Evolutionary conservation across 2,113 vertebrate genomes (phyloP).

Genomic region (Erinaceus europaeus): DNA sequence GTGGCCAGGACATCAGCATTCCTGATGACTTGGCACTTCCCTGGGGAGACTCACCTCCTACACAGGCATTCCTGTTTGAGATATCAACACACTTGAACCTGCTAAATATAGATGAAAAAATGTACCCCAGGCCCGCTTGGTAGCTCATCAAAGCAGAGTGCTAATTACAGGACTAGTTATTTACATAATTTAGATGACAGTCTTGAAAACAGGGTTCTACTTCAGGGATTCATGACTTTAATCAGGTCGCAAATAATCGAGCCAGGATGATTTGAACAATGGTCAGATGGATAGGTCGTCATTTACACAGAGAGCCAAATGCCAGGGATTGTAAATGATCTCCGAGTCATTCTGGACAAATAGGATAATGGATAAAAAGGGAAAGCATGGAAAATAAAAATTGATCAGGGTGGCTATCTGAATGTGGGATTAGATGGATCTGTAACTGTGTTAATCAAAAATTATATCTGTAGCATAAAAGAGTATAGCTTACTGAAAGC

Average conservation of each 20-base stretch:
- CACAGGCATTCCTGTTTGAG: not conserved
- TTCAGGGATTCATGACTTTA: conserved; percentile 63
- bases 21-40: not conserved
- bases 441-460: conserved; percentile 46
- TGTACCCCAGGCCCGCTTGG: conserved; percentile 26
- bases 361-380: conserved; percentile 37
- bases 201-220: conserved; percentile 69
- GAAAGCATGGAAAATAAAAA: conserved; percentile 37
- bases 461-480: conserved; percentile 42
- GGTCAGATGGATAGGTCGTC: conserved; percentile 58
- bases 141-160: conserved; percentile 69
- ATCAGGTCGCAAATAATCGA: conserved; percentile 66
- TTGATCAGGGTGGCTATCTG: conserved; percentile 33
- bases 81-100: not conserved
- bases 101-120: conserved; percentile 64
- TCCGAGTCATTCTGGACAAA: not conserved
- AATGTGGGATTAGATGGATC: conserved; percentile 39
- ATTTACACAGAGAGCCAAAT: not conserved
- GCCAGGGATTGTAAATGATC: too few species aligned
- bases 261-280: conserved; percentile 58
- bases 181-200: conserved; percentile 69
- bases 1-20: not conserved
- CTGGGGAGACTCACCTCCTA: not conserved
- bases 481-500: conserved; percentile 47
- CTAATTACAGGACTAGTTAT: conserved; percentile 68